Conservation (phyloP, 2,113 vertebrate species). For the Dermatemys mawii region DNA sequence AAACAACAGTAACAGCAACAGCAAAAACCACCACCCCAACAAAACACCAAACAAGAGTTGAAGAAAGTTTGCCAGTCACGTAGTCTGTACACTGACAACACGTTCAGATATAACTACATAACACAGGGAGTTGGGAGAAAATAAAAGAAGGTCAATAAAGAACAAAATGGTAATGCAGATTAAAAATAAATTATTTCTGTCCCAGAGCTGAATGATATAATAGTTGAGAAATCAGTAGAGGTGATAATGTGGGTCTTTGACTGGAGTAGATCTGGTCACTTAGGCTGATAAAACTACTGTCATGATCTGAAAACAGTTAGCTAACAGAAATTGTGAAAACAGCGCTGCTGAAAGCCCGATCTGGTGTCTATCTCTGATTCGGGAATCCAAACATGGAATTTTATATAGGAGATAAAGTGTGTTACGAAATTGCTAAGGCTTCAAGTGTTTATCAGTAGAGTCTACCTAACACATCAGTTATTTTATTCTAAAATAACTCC, state of each 20-base stretch:
- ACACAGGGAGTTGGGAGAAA: neutral
- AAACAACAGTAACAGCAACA: neutral
- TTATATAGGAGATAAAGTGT: neutral
- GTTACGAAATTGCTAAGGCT: neutral
- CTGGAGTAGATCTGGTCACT: neutral
- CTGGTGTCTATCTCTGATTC: neutral
- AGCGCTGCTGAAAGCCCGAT: neutral
- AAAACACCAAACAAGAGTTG: neutral
- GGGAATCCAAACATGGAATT: neutral
- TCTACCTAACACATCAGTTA: no score
- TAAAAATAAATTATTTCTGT: neutral
- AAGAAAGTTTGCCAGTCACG: neutral
- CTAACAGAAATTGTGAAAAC: neutral
- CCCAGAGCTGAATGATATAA: neutral
- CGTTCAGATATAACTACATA: constrained; percentile 1
- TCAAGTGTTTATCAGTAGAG: neutral
- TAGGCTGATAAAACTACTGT: neutral
- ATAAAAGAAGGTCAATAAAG: neutral
- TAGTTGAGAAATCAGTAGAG: neutral
- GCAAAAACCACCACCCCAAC: neutral
- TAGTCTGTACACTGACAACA: neutral
- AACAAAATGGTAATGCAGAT: neutral
- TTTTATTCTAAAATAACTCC: neutral
- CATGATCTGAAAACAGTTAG: neutral
- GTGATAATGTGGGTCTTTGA: neutral